Conservation (phyloP, 1,140 invertebrate species). For the Platyura marginata region DNA sequence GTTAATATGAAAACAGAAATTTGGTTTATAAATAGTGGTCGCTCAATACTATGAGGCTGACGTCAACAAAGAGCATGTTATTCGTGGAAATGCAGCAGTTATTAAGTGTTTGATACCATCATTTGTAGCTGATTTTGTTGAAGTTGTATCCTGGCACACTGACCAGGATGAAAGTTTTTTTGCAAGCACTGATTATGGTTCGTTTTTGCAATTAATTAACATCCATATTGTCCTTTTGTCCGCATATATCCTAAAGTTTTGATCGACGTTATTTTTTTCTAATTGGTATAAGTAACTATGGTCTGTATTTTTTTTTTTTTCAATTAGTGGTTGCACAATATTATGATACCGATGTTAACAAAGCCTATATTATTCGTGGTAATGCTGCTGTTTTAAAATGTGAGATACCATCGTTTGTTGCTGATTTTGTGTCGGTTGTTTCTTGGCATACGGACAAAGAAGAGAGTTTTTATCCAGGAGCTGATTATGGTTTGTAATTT, state of each 20-base stretch:
- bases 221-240: no score
- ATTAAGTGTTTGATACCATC: constrained; percentile 84
- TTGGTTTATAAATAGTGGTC: constrained; percentile 52
- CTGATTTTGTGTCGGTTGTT: constrained; percentile 75
- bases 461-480: constrained; percentile 42
- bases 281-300: no score
- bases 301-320: constrained; percentile 1
- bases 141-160: constrained; percentile 74
- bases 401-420: constrained; percentile 78
- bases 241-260: neutral
- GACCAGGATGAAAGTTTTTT: constrained; percentile 47
- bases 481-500: constrained; percentile 43
- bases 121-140: constrained; percentile 84
- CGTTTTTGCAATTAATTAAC: no score
- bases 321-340: constrained; percentile 63
- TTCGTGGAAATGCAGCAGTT: constrained; percentile 78
- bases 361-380: constrained; percentile 78
- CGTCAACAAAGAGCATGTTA: constrained; percentile 86
- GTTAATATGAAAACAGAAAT: no score
- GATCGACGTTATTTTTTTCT: neutral
- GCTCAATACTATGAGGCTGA: constrained; percentile 77
- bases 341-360: constrained; percentile 75
- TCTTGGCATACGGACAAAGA: constrained; percentile 72
- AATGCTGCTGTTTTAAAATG: constrained; percentile 85
- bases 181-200: constrained; percentile 24